These are phyloP conservation scores for Pitangus sulphuratus DNA, from an alignment of 2,797 vertebrate genomes.

Conservation along the genomic window DNA sequence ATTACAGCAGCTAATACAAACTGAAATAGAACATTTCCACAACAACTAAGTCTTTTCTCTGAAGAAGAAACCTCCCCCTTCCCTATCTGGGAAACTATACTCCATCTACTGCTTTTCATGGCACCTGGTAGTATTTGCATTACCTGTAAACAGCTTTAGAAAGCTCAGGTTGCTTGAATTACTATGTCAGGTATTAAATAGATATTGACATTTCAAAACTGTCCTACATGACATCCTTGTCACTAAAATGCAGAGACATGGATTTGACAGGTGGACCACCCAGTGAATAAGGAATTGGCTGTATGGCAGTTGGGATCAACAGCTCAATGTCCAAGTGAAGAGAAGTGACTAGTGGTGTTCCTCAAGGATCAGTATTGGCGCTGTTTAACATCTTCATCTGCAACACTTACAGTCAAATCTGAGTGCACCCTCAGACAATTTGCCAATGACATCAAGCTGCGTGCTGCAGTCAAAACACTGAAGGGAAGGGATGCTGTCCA, in stretches of 20 bases:
- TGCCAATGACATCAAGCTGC: background rate
- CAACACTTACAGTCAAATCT: background rate
- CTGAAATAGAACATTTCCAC: background rate
- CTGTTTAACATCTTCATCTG: background rate
- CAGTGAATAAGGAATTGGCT: background rate
- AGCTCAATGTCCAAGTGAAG: background rate
- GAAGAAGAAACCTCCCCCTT: background rate
- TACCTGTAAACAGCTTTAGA: background rate
- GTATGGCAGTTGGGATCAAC: background rate
- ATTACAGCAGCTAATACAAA: background rate
- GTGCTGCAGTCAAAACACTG: background rate
- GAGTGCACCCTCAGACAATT: background rate
- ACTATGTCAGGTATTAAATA: background rate
- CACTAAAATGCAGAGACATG: background rate
- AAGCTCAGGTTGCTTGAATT: background rate
- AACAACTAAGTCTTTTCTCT: background rate
- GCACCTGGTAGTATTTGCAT: background rate
- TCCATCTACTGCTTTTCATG: background rate
- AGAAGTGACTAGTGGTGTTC: fast-evolving
- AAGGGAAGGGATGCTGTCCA: background rate
- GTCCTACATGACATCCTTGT: background rate
- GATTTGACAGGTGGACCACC: background rate
- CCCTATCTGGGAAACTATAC: background rate
- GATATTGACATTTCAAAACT: background rate
- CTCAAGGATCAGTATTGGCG: too few species aligned